These are phyloP conservation scores for Nothocercus nigrocapillus DNA, from an alignment of 2,113 vertebrate species.

Conservation along the genomic window DNA sequence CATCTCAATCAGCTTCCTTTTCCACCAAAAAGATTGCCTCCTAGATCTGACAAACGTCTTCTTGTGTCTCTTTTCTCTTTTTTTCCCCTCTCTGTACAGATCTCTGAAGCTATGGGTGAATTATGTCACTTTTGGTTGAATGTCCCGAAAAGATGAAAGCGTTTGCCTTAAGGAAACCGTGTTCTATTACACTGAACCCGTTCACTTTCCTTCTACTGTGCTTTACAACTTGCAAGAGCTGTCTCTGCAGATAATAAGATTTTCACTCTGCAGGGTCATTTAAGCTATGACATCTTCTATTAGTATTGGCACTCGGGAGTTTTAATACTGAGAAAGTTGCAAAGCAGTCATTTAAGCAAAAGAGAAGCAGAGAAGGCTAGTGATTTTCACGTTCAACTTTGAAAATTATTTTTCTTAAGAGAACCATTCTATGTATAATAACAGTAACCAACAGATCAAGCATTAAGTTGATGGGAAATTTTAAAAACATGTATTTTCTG, in stretches of 20 bases:
- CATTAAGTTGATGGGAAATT: not conserved
- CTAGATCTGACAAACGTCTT: not conserved
- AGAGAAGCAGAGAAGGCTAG: not conserved
- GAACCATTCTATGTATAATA: not conserved
- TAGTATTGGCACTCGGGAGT: not conserved
- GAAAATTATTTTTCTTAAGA: not conserved
- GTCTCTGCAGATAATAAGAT: constrained; percentile 17
- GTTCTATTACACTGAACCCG: not conserved
- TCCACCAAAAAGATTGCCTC: not conserved
- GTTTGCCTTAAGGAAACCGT: constrained; percentile 30
- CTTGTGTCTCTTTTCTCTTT: not conserved
- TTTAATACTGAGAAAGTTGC: not conserved
- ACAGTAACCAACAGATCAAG: not conserved
- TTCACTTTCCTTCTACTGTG: constrained; percentile 3
- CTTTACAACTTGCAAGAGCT: constrained; percentile 23
- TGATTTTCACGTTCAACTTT: not conserved
- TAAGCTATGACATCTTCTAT: constrained; percentile 2
- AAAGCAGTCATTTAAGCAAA: not conserved
- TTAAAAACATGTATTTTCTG: not conserved
- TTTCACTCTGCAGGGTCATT: not conserved
- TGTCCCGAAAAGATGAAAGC: constrained; percentile 20
- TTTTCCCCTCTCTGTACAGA: not conserved
- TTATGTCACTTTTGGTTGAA: constrained; percentile 15
- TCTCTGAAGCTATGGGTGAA: constrained; percentile 7
- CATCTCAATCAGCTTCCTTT: not conserved